These are phyloP conservation scores for Archaeoteleia sp. DNA, from an alignment of 2,888 invertebrate genomes.

Conservation along the genomic window DNA sequence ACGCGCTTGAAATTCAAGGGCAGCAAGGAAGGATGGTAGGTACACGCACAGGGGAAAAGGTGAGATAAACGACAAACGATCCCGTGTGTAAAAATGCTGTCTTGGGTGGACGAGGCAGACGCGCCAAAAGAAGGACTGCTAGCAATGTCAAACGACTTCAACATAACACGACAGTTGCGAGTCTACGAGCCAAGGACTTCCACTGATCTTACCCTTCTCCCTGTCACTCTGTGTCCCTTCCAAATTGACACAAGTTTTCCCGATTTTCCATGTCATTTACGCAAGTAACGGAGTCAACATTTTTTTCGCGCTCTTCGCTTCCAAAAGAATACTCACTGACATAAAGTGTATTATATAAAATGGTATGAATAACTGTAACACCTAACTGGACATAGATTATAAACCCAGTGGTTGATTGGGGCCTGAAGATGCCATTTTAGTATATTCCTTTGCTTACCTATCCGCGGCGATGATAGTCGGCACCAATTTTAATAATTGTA, in stretches of 20 bases:
- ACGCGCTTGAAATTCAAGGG: slow-evolving; percentile 63
- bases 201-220: slow-evolving; percentile 29
- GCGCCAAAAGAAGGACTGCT: slow-evolving; percentile 56
- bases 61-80: slow-evolving; percentile 54
- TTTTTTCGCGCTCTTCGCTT: too few species aligned
- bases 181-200: slow-evolving; percentile 53
- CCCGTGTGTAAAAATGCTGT: slow-evolving; percentile 53
- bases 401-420: slow-evolving; percentile 2
- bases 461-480: slow-evolving; percentile 34
- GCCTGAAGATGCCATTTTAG: slow-evolving; percentile 25
- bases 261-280: slow-evolving; percentile 18
- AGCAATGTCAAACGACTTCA: slow-evolving; percentile 51
- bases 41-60: slow-evolving; percentile 42
- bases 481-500: slow-evolving; percentile 51
- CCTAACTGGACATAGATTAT: background rate
- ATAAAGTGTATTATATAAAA: too few species aligned
- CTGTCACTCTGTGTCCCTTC: slow-evolving; percentile 7
- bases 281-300: too few species aligned
- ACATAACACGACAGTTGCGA: slow-evolving; percentile 25
- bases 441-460: slow-evolving; percentile 36
- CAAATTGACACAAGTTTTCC: slow-evolving; percentile 9
- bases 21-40: slow-evolving; percentile 61
- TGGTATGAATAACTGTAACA: too few species aligned
- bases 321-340: too few species aligned
- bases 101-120: slow-evolving; percentile 41